Base-by-base conservation (phyloP, 37 sponge, comb jelly and placozoan species). In the Tethya wilhelma region DNA sequence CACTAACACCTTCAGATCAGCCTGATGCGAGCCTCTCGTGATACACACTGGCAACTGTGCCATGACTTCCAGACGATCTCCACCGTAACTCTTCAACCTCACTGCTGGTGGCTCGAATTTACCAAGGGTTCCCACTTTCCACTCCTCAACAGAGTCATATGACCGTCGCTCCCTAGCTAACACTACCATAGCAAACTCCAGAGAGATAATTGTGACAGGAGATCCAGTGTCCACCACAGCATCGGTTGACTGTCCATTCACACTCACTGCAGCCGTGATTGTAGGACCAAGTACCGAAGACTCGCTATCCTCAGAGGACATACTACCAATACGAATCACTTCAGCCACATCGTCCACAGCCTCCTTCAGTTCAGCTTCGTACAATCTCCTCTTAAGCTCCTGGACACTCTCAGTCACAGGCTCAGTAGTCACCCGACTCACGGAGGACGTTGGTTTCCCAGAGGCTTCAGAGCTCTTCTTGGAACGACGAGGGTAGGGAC, bases 211-310 rank as follows among this genome's bases (percentile, higher is more conserved):
- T 20, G 74, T 81, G 7, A 59, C 82, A 49, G 89, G 89, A 11
- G 78, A 76, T 9, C 89, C 89, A 0, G 83, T 88, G 71, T 88
- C 89, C 28, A 88, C 29, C 26, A 82, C 45, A 8, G 89, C 83
- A 19, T 59, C 14, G 14, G 69, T 68, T 2, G 71, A 4, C 4
- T 69, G 58, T 31, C 82, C 88, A 4, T 87, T 56, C 42, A 87
- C 69, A 38, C 1, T 30, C 33, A 87, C 55, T 40, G 59, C 29
- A 14, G 73, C 44, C 14, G n/a, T 44, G 0, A 70, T 11, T 25
- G 77, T 81, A 26, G 77, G 77, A 12, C 89, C 89, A 2, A 88
- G 36, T n/a, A n/a, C n/a, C 0, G 0, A 12, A n/a, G n/a, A n/a
- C 11, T 31, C 4, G 28, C 29, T 14, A 7, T 22, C 26, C 2